phyloP scores from a whole-genome alignment of 2,888 invertebrate species.

The Hecatera dysodea region DNA sequence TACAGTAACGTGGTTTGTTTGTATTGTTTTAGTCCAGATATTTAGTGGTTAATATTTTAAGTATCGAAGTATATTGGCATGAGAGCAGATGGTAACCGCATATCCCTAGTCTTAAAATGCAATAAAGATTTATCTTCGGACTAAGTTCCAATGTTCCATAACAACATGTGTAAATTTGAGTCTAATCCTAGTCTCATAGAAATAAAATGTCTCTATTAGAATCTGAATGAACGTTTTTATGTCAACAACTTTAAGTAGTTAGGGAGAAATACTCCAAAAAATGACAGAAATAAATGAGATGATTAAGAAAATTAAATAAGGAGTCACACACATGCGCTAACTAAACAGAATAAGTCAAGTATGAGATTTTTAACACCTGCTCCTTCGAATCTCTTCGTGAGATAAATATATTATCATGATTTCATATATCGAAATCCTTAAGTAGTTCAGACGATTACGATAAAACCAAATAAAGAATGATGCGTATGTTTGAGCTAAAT shows the following conservation, averaged over 20 bases:
- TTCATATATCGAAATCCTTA: slow-evolving; percentile 46
- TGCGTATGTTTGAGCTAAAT: slow-evolving; percentile 47
- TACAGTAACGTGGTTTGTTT: slow-evolving; percentile 57
- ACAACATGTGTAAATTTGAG: slow-evolving; percentile 13
- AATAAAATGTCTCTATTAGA: neutral
- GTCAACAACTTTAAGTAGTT: neutral
- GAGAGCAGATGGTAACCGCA: slow-evolving; percentile 55
- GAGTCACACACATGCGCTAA: slow-evolving; percentile 65
- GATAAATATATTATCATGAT: slow-evolving; percentile 36
- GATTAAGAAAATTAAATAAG: slow-evolving; percentile 61
- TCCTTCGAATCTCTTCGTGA: slow-evolving; percentile 34
- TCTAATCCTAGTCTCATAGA: slow-evolving; percentile 5
- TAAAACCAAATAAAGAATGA: slow-evolving; percentile 53
- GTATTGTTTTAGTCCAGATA: slow-evolving; percentile 56
- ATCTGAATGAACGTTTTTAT: neutral
- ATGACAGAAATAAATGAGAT: slow-evolving; percentile 31
- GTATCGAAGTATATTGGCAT: slow-evolving; percentile 40
- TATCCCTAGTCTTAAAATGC: slow-evolving; percentile 40
- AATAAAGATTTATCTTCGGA: slow-evolving; percentile 35
- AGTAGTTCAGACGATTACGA: slow-evolving; percentile 46
- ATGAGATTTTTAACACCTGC: slow-evolving; percentile 38
- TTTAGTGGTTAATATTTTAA: slow-evolving; percentile 43
- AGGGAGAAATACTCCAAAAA: neutral
- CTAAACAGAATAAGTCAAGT: slow-evolving; percentile 42
- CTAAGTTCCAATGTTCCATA: slow-evolving; percentile 13